A percentile compares a stretch with the other conserved stretches of the same genome.
Evolutionary conservation across 2,797 vertebrate genomes (phyloP).

Genomic region (Girardinus metallicus): DNA sequence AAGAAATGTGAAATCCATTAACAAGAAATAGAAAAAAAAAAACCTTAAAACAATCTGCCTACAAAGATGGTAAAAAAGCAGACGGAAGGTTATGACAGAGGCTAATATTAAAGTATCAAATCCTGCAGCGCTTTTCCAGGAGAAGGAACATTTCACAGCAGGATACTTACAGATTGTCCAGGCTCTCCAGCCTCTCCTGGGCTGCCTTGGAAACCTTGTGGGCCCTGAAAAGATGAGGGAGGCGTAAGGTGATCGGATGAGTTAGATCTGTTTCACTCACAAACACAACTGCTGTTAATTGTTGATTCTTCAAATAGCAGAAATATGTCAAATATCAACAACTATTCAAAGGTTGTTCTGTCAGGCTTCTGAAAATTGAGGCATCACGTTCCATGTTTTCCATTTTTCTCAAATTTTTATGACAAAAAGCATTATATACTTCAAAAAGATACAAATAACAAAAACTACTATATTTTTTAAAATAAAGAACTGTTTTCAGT

Average conservation of each 20-base stretch:
- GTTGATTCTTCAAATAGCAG: background rate
- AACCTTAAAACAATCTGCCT: background rate
- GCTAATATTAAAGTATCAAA: background rate
- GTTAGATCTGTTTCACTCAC: background rate
- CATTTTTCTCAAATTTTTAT: background rate
- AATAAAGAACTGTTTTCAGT: background rate
- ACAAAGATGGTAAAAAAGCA: background rate
- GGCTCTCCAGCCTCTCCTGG: constrained; percentile 94
- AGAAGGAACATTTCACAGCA: background rate
- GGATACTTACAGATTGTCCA: constrained; percentile 88
- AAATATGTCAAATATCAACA: background rate
- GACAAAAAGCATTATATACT: background rate
- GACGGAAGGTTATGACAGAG: background rate
- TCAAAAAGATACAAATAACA: background rate
- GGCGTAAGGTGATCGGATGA: constrained; percentile 5
- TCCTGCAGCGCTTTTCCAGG: background rate
- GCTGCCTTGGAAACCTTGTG: constrained; percentile 98
- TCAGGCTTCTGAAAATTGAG: background rate
- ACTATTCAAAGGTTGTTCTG: background rate
- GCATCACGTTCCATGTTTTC: background rate
- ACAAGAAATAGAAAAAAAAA: background rate
- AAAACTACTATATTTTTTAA: background rate
- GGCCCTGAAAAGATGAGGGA: constrained; percentile 83
- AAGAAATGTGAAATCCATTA: background rate
- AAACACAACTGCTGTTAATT: background rate